These are phyloP conservation scores for Calameuta filiformis DNA, from an alignment of 2,888 invertebrate species.

Conservation along the genomic window DNA sequence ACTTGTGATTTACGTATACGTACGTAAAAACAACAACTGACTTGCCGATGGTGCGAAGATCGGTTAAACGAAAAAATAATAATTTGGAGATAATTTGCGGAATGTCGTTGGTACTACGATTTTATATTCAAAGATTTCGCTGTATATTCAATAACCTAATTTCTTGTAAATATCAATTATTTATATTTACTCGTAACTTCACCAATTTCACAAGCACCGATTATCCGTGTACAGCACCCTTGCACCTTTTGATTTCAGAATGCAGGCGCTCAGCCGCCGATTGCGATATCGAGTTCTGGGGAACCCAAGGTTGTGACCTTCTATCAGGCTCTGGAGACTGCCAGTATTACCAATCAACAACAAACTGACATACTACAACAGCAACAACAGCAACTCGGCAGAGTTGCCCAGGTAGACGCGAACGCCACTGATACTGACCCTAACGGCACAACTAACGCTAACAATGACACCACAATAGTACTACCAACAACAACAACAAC, in stretches of 20 bases:
- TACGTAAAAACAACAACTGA: neutral
- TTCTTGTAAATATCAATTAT: neutral
- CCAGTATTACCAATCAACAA: constrained; percentile 55
- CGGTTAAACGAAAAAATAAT: neutral
- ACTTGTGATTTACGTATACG: constrained; percentile 9
- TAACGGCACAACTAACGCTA: constrained; percentile 56
- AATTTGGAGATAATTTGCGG: neutral
- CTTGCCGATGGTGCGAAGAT: neutral
- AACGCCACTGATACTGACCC: constrained; percentile 46
- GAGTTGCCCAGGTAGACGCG: constrained; percentile 57
- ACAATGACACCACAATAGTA: constrained; percentile 58
- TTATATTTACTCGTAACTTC: neutral
- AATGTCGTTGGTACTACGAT: neutral
- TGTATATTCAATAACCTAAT: neutral
- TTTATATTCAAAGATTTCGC: neutral
- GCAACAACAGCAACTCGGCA: constrained; percentile 44
- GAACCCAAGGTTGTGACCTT: constrained; percentile 58
- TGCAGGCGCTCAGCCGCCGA: constrained; percentile 43
- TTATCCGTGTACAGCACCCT: constrained; percentile 49
- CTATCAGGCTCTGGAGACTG: constrained; percentile 60
- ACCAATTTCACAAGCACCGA: constrained; percentile 9
- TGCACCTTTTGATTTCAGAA: constrained; percentile 60
- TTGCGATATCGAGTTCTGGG: constrained; percentile 56
- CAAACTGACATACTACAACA: constrained; percentile 37
- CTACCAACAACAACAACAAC: constrained; percentile 40